These are phyloP conservation scores for Plectropomus leopardus DNA, from an alignment of 2,113 vertebrate species.

Conservation along the genomic window DNA sequence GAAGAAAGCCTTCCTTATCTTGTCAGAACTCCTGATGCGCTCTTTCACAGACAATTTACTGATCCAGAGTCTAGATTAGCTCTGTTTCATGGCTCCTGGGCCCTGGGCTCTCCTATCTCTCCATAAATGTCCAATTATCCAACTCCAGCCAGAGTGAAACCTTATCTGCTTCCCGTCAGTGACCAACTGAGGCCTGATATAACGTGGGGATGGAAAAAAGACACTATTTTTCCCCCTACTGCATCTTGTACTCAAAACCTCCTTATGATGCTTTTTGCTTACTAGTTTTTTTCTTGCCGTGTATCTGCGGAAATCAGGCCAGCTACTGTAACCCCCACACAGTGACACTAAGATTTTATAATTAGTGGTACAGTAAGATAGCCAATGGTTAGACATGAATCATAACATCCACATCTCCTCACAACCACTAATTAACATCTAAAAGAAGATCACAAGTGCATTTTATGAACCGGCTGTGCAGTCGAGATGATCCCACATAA, in stretches of 20 bases:
- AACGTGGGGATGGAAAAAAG: constrained; percentile 65
- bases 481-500: constrained; percentile 27
- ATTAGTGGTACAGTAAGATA: constrained; percentile 45
- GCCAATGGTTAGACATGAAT: constrained; percentile 58
- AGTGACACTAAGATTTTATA: constrained; percentile 35
- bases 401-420: constrained; percentile 40
- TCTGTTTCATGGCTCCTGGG: constrained; percentile 81
- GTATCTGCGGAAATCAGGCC: constrained; percentile 30
- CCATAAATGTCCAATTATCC: constrained; percentile 85
- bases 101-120: constrained; percentile 76
- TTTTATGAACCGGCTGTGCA: not conserved
- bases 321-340: constrained; percentile 22
- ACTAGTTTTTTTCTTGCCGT: not conserved
- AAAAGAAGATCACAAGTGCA: constrained; percentile 28
- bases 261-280: constrained; percentile 36
- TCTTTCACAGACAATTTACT: constrained; percentile 83
- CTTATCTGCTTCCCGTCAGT: constrained; percentile 82
- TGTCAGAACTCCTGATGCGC: constrained; percentile 82
- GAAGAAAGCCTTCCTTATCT: constrained; percentile 79
- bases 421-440: constrained; percentile 54
- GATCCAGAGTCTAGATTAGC: constrained; percentile 80
- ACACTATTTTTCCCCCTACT: constrained; percentile 35
- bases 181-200: constrained; percentile 71
- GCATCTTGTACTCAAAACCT: constrained; percentile 43
- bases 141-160: constrained; percentile 77